phyloP scores from a whole-genome alignment of 2,113 vertebrate species.

The Mus spicilegus region DNA sequence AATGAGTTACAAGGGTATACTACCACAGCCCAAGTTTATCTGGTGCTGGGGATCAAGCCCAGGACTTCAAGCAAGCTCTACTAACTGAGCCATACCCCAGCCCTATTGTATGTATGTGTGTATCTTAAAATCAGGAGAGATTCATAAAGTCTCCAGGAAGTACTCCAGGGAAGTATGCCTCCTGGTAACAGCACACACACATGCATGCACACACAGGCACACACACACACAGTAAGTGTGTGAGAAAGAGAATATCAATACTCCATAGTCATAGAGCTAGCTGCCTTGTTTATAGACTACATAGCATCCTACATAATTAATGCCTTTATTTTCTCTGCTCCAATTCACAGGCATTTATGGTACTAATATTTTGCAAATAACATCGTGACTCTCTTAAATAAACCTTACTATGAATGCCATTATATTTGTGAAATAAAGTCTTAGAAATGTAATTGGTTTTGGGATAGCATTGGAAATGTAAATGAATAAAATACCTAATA shows the following conservation, averaged over 20 bases:
- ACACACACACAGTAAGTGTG: background rate
- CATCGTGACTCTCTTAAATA: background rate
- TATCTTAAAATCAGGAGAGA: background rate
- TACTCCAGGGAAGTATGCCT: background rate
- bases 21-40: background rate
- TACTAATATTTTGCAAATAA: constrained; percentile 31
- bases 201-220: background rate
- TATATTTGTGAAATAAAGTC: no score
- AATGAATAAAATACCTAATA: no score
- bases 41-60: background rate
- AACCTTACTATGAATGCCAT: background rate
- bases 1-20: background rate
- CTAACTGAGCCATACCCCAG: background rate
- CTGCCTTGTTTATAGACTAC: background rate
- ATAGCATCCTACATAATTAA: background rate
- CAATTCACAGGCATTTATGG: background rate
- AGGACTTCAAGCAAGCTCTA: background rate
- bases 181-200: background rate
- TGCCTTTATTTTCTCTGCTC: background rate
- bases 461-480: no score
- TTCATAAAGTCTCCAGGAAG: background rate
- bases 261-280: background rate
- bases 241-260: background rate
- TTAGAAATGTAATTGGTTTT: no score
- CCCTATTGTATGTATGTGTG: background rate